phyloP scores from a whole-genome alignment of 2,888 invertebrate genomes.

The Spodoptera exigua region DNA sequence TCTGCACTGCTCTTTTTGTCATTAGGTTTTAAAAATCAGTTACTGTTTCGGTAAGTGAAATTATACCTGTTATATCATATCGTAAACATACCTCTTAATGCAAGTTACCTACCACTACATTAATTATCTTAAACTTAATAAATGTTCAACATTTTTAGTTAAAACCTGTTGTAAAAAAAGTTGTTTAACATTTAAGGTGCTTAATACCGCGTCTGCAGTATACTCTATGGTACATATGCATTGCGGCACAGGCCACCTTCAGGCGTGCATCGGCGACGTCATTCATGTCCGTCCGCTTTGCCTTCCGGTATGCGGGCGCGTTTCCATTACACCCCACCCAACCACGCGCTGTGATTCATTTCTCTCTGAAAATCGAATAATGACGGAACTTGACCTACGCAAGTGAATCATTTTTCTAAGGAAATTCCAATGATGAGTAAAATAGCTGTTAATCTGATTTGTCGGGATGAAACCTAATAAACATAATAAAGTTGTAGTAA shows the following conservation, averaged over 20 bases:
- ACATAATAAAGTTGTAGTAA: too few species aligned
- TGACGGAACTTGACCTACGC: conserved; percentile 29
- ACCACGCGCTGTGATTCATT: conserved; percentile 44
- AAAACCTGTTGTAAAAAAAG: not conserved
- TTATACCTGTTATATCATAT: too few species aligned
- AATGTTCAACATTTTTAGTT: not conserved
- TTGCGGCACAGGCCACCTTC: conserved; percentile 56
- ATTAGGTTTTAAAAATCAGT: too few species aligned
- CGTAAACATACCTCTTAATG: too few species aligned
- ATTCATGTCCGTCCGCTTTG: conserved; percentile 51
- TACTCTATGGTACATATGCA: conserved; percentile 65
- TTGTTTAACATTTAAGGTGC: not conserved
- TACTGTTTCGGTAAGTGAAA: too few species aligned
- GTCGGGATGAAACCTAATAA: too few species aligned
- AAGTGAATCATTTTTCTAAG: conserved; percentile 36
- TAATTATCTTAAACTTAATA: too few species aligned
- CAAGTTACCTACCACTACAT: too few species aligned
- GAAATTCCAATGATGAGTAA: conserved; percentile 22
- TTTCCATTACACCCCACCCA: conserved; percentile 29
- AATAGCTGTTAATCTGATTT: not conserved
- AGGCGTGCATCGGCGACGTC: conserved; percentile 52
- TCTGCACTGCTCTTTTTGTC: too few species aligned
- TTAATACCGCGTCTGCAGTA: conserved; percentile 22
- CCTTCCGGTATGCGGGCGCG: conserved; percentile 53
- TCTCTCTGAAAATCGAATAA: conserved; percentile 36